phyloP scores from a whole-genome alignment of 2,797 vertebrate genomes.

The Oreochromis grahami region DNA sequence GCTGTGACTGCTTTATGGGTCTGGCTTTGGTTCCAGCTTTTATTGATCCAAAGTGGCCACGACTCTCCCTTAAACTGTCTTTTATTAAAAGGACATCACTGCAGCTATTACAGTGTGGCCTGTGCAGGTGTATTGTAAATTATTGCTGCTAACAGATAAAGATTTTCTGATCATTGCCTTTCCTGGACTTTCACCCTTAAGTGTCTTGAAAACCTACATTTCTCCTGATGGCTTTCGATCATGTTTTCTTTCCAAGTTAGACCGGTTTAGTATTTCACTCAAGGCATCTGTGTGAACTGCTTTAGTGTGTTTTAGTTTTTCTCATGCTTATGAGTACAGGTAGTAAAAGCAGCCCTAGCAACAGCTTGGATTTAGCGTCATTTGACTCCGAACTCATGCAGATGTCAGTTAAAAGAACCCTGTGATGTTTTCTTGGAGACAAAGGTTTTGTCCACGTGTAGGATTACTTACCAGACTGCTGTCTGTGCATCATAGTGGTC shows the following conservation, averaged over 20 bases:
- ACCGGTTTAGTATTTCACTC: neutral
- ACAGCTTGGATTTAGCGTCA: neutral
- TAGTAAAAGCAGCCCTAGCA: neutral
- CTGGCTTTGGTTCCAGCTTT: slow-evolving; percentile 7
- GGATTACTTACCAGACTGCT: neutral
- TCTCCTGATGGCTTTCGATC: neutral
- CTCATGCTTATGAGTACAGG: neutral
- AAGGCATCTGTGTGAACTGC: neutral
- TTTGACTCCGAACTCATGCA: neutral
- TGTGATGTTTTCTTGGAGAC: neutral
- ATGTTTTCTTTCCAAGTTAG: neutral
- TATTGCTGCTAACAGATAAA: neutral
- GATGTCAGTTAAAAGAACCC: neutral
- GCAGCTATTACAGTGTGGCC: neutral
- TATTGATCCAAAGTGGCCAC: slow-evolving; percentile 32
- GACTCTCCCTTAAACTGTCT: slow-evolving; percentile 4
- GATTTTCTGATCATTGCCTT: neutral
- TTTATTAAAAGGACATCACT: neutral
- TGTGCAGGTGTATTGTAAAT: neutral
- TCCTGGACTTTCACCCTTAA: neutral
- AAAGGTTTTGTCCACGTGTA: neutral
- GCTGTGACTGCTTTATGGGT: neutral
- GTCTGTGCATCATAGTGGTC: neutral
- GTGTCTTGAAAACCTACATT: neutral
- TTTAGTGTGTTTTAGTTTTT: neutral